These are phyloP conservation scores for Caenorhabditis virilis DNA, from an alignment of 2,888 invertebrate species.

Conservation along the genomic window DNA sequence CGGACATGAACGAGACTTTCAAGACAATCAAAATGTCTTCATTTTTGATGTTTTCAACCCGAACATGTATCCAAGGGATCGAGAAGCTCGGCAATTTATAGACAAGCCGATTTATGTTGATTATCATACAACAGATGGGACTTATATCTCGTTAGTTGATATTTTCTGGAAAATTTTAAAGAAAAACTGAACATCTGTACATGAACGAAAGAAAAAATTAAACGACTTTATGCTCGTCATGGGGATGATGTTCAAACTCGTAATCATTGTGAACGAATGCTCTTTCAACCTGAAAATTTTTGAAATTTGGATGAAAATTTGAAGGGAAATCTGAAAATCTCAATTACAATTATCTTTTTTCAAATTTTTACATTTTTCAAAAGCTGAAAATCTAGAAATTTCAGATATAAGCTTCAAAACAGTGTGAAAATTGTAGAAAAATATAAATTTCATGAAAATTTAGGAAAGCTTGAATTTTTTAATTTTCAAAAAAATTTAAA, in stretches of 20 bases:
- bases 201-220: slow-evolving; percentile 48
- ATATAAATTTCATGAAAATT: too few species aligned
- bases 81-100: slow-evolving; percentile 32
- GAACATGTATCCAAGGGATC: slow-evolving; percentile 27
- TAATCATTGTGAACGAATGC: slow-evolving; percentile 73
- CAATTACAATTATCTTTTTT: too few species aligned
- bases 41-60: slow-evolving; percentile 78
- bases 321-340: too few species aligned
- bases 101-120: slow-evolving; percentile 25
- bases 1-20: slow-evolving; percentile 84
- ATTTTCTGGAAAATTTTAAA: too few species aligned
- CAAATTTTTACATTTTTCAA: too few species aligned
- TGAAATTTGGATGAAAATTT: too few species aligned
- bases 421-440: too few species aligned
- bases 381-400: too few species aligned
- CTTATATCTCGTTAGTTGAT: slow-evolving; percentile 26
- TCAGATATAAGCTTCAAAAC: too few species aligned
- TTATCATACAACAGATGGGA: slow-evolving; percentile 18
- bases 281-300: slow-evolving; percentile 70
- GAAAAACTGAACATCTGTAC: too few species aligned
- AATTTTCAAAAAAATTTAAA: too few species aligned
- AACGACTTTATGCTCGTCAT: slow-evolving; percentile 71
- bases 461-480: too few species aligned
- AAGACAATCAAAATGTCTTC: slow-evolving; percentile 77
- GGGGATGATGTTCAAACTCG: slow-evolving; percentile 70